Evolutionary conservation across 2,888 invertebrate genomes (phyloP), one percentile per base, ranked within the genome.

Genomic region (Noctua janthe): DNA sequence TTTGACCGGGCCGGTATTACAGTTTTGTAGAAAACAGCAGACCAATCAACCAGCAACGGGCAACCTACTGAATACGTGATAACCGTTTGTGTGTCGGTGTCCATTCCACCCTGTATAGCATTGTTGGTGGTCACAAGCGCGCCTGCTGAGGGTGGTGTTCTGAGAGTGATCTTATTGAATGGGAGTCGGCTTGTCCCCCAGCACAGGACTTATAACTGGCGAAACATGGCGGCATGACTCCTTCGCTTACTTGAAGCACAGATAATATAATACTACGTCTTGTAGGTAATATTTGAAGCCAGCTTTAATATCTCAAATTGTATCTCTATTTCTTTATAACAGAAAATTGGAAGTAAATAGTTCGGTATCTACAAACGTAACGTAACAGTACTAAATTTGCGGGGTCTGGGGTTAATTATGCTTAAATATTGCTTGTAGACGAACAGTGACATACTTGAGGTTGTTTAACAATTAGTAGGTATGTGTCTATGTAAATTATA

Each of bases 381-480:
- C 17, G 35, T 29, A 35, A 6, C 7, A 15, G 35, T n/a, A n/a
- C 17, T 74, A 35, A 7, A 39, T 39, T 51, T 20, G 20, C 70
- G n/a, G 49, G 7, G 7, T n/a, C 35, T 39, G n/a, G 39, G n/a
- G 70, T 51, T 39, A 54, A 70, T 51, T 39, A 69, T 39, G 39
- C 17, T 71, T 51, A 51, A 49, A n/a, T 51, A 20, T 70, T 51
- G 29, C 43, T 29, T 47, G 43, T 43, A 23, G 47, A 43, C 29
- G 35, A 72, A 54, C n/a, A 29, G 10, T 29, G 20, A 56, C 29
- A 29, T 75, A 43, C 43, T 56, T 59, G 72, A 56, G 15, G 20
- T 56, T 75, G 43, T 75, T 71, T 71, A 56, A 15, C 23, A 54
- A 69, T 39, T 49, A 75, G n/a, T 71, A 51, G 23, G 17, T 66